Conservation (phyloP, 2,797 vertebrate species). For the Champsocephalus esox region DNA sequence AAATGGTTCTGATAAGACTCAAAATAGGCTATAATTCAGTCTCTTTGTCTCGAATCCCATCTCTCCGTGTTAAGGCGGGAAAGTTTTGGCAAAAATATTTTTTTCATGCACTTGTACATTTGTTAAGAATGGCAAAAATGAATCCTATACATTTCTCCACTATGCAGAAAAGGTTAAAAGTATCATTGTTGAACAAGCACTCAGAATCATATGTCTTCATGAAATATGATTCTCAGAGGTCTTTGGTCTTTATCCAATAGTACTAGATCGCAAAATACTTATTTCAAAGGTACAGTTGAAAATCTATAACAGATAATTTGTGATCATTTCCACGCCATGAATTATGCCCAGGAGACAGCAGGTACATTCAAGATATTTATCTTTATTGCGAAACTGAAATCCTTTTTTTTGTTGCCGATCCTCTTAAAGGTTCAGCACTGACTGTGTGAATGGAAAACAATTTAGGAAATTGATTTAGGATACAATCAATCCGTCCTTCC, state of each 20-base stretch:
- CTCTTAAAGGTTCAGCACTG: no score
- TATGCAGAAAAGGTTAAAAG: background rate
- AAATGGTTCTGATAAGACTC: slow-evolving; percentile 26
- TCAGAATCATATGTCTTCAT: background rate
- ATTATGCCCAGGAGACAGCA: no score
- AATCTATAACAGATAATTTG: background rate
- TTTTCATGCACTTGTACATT: no score
- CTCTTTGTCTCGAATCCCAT: slow-evolving; percentile 29
- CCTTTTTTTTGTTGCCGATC: no score
- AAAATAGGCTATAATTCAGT: slow-evolving; percentile 26
- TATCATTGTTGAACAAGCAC: background rate
- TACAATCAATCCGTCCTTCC: background rate
- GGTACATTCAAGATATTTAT: no score
- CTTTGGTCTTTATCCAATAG: background rate
- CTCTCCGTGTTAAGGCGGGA: slow-evolving; percentile 28
- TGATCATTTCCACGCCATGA: background rate
- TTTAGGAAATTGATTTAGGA: background rate
- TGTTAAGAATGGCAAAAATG: background rate
- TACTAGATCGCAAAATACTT: background rate
- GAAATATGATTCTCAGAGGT: background rate
- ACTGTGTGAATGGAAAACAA: background rate
- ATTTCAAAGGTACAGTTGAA: background rate
- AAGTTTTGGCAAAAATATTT: slow-evolving; percentile 1
- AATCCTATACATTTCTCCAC: background rate
- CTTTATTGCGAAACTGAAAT: no score